phyloP scores from a whole-genome alignment of 2,888 invertebrate species.

The Andrena fulva region DNA sequence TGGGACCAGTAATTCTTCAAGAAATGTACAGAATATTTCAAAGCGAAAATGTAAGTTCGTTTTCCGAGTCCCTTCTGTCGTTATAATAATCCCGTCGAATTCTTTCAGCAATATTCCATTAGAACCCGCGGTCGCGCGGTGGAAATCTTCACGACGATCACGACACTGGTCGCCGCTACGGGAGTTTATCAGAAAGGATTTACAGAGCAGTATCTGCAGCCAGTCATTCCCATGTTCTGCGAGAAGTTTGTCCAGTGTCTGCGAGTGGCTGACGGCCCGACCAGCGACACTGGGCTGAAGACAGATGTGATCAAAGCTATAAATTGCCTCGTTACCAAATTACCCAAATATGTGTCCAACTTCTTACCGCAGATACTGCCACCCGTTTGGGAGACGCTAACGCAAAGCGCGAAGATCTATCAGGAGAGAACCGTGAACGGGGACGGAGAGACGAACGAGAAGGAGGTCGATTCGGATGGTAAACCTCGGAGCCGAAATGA shows the following conservation, averaged over 20 bases:
- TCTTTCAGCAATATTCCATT: slow-evolving; percentile 85
- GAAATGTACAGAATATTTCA: slow-evolving; percentile 90
- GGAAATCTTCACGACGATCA: slow-evolving; percentile 88
- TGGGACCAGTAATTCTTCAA: slow-evolving; percentile 89
- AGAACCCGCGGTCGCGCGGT: slow-evolving; percentile 89
- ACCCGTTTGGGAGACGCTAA: slow-evolving; percentile 89
- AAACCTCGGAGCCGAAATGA: slow-evolving; percentile 56
- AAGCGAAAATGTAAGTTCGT: slow-evolving; percentile 85
- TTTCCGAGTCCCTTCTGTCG: background rate
- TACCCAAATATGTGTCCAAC: slow-evolving; percentile 87
- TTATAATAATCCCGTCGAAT: background rate
- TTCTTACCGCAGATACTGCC: slow-evolving; percentile 88
- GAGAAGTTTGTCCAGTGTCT: slow-evolving; percentile 88
- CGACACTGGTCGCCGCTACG: slow-evolving; percentile 86
- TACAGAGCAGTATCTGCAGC: slow-evolving; percentile 87
- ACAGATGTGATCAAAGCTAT: slow-evolving; percentile 88
- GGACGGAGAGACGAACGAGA: slow-evolving; percentile 85
- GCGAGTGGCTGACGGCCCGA: slow-evolving; percentile 86
- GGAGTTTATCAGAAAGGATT: slow-evolving; percentile 86
- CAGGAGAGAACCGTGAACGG: slow-evolving; percentile 88
- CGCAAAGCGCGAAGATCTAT: slow-evolving; percentile 88
- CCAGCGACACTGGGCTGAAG: slow-evolving; percentile 87
- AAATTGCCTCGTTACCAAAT: slow-evolving; percentile 87
- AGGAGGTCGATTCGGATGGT: slow-evolving; percentile 88
- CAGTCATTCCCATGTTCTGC: slow-evolving; percentile 89